Conservation (phyloP, 2,888 invertebrate genomes). For the Teleiodes luculella region DNA sequence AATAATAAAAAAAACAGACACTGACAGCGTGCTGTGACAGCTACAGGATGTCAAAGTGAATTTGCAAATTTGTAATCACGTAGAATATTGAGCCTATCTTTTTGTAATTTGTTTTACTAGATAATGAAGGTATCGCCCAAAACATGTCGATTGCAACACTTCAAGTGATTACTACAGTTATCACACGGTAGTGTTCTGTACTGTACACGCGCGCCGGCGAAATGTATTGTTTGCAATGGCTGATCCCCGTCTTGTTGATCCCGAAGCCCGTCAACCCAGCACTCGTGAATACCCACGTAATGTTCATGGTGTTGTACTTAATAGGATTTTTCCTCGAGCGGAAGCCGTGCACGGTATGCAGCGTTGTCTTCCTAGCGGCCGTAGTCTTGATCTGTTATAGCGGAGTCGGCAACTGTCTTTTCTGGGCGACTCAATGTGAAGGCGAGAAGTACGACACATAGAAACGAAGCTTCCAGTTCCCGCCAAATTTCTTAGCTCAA, state of each 20-base stretch:
- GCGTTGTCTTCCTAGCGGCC: constrained; percentile 94
- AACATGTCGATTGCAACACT: constrained; percentile 56
- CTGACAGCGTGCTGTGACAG: too few species aligned
- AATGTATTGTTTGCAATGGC: constrained; percentile 98
- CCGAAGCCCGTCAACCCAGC: constrained; percentile 99
- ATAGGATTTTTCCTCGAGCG: constrained; percentile 98
- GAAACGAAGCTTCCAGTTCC: constrained; percentile 38
- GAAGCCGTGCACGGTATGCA: constrained; percentile 98
- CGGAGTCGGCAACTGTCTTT: constrained; percentile 95
- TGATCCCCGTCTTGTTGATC: constrained; percentile 97
- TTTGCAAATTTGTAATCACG: constrained; percentile 35
- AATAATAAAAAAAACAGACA: too few species aligned
- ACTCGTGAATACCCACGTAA: constrained; percentile 95
- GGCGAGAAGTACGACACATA: constrained; percentile 79
- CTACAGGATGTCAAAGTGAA: constrained; percentile 20
- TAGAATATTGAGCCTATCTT: constrained; percentile 27
- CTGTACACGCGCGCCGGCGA: constrained; percentile 34
- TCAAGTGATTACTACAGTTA: constrained; percentile 33
- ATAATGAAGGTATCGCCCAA: constrained; percentile 41
- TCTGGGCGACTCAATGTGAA: constrained; percentile 92
- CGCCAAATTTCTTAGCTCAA: constrained; percentile 62
- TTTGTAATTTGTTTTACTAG: constrained; percentile 23
- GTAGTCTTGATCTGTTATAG: constrained; percentile 97
- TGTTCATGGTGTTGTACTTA: constrained; percentile 97
- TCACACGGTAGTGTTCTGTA: constrained; percentile 34